Conservation (phyloP, 23 tunicate species). For the Aplidium turbinatum region DNA sequence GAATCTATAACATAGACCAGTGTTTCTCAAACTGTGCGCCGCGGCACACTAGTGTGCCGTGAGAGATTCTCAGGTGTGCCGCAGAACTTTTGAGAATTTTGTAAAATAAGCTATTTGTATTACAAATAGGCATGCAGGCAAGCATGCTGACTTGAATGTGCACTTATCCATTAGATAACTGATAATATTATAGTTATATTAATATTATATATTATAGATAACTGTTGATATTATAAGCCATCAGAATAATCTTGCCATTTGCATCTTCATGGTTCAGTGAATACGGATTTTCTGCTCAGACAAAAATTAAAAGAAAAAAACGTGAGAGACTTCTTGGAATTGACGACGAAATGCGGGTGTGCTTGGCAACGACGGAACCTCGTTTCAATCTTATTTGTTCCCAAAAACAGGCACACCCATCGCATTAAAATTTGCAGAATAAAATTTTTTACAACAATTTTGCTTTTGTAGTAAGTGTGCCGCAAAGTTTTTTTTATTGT, state of each 20-base stretch:
- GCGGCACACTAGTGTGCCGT: too few species aligned
- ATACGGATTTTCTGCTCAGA: constrained; percentile 55
- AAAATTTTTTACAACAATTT: constrained; percentile 34
- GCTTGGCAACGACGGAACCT: constrained; percentile 54
- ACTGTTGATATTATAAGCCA: too few species aligned
- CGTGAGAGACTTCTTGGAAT: constrained; percentile 33
- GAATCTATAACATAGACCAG: too few species aligned
- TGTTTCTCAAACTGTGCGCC: too few species aligned
- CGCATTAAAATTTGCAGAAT: constrained; percentile 35
- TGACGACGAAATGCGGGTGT: constrained; percentile 70
- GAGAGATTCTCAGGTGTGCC: too few species aligned
- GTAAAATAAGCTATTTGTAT: too few species aligned
- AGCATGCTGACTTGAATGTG: too few species aligned
- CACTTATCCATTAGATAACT: too few species aligned
- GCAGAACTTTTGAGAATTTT: too few species aligned
- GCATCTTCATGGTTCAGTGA: constrained; percentile 62
- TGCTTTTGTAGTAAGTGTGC: constrained; percentile 32
- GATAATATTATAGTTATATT: too few species aligned
- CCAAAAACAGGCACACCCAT: constrained; percentile 44
- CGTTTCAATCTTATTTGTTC: constrained; percentile 40
- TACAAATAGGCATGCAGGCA: too few species aligned
- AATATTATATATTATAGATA: too few species aligned
- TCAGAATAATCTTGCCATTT: constrained; percentile 61
- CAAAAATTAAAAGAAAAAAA: constrained; percentile 49
- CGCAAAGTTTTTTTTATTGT: constrained; percentile 22